A percentile compares a stretch with the other conserved stretches of the same genome.
These are phyloP conservation scores for Macropis europaea DNA, from an alignment of 2,888 invertebrate species.

Conservation along the genomic window DNA sequence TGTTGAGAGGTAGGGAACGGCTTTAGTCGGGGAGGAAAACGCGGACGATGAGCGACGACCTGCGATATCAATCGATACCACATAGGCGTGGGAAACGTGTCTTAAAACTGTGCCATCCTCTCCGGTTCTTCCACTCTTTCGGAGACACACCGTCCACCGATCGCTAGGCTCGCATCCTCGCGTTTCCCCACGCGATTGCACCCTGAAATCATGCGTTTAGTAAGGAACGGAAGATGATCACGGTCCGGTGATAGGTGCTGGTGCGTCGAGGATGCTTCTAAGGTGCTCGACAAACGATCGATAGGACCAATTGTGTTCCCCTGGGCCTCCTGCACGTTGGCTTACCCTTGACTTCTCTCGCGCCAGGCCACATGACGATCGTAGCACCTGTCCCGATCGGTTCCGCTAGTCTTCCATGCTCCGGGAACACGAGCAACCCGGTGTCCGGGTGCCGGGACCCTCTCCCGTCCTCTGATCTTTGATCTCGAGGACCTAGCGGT, in stretches of 20 bases:
- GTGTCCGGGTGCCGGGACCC: no score
- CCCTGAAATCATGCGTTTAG: conserved; percentile 69
- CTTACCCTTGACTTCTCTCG: conserved; percentile 30
- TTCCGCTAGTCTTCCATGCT: no score
- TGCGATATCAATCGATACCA: conserved; percentile 53
- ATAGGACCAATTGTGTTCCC: conserved; percentile 33
- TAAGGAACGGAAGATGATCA: conserved; percentile 47
- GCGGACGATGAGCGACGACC: conserved; percentile 33
- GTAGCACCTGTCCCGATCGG: background rate
- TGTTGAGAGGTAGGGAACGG: conserved; percentile 23
- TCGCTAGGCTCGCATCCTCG: conserved; percentile 8
- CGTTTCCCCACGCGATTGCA: conserved; percentile 27
- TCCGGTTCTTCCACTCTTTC: background rate
- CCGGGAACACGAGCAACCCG: no score
- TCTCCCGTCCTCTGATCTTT: no score
- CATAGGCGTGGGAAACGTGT: conserved; percentile 33
- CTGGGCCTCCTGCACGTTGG: conserved; percentile 24
- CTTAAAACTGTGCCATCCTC: conserved; percentile 7
- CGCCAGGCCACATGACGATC: background rate
- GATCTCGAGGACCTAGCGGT: no score
- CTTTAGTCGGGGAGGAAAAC: conserved; percentile 22
- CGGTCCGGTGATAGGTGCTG: conserved; percentile 56
- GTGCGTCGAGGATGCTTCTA: conserved; percentile 53
- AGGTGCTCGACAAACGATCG: conserved; percentile 59
- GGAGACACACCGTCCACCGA: background rate